A percentile compares a stretch with the other conserved stretches of the same genome.
These are phyloP conservation scores for Caenorhabditis sp. DNA, from an alignment of 2,888 invertebrate species.

Conservation along the genomic window DNA sequence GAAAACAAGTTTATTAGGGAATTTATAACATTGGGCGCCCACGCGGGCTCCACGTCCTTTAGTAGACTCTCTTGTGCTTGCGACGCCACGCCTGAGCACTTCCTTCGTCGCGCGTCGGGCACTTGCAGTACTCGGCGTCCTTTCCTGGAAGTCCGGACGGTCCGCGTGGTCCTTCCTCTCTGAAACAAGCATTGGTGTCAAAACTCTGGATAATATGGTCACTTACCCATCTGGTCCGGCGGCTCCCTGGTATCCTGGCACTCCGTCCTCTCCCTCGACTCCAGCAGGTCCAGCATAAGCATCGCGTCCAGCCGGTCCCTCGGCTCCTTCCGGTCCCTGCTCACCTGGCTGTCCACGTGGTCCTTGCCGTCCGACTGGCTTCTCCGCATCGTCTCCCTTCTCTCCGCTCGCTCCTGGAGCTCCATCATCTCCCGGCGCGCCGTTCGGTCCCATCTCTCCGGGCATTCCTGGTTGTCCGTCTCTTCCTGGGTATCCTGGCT, in stretches of 20 bases:
- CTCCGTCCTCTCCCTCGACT: conserved; percentile 69
- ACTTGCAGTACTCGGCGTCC: conserved; percentile 72
- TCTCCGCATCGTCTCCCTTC: conserved; percentile 75
- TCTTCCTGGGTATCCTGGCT: conserved; percentile 67
- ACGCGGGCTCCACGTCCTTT: conserved; percentile 16
- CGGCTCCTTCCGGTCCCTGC: conserved; percentile 63
- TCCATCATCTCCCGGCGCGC: conserved; percentile 69
- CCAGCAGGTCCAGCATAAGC: conserved; percentile 62
- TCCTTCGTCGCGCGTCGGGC: conserved; percentile 67
- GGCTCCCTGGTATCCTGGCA: conserved; percentile 69
- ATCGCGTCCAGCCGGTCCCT: conserved; percentile 60
- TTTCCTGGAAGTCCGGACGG: conserved; percentile 63
- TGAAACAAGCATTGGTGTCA: conserved; percentile 13
- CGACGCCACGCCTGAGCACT: conserved; percentile 31
- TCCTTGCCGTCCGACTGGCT: conserved; percentile 73
- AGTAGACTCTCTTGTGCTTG: conserved; percentile 53
- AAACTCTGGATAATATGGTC: neutral
- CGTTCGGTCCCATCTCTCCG: conserved; percentile 69
- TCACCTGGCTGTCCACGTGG: conserved; percentile 70
- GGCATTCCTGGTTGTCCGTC: conserved; percentile 68
- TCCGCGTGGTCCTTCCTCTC: conserved; percentile 61
- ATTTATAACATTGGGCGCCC: conserved; percentile 4
- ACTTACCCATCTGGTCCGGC: conserved; percentile 68
- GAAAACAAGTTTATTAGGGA: conserved; percentile 25
- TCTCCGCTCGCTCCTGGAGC: conserved; percentile 69